Base-by-base conservation (phyloP, 1,140 invertebrate genomes). In the Nebria ingens region DNA sequence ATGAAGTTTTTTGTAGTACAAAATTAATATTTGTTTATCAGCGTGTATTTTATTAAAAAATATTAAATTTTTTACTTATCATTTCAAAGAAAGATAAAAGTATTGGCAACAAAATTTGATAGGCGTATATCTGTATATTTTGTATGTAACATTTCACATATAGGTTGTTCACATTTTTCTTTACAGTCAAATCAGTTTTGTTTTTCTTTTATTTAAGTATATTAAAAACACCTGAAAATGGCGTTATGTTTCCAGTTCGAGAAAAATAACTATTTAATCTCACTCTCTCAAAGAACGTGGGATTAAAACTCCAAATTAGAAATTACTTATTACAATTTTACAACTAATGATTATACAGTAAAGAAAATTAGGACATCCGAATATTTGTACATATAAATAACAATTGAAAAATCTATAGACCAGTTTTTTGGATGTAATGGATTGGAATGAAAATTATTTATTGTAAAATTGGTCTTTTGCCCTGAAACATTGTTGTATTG, bases 81-180 rank as follows among this genome's bases (percentile, higher is more conserved):
- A n/a, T n/a, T n/a, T n/a, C n/a, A n/a, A n/a, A n/a, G n/a, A n/a
- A n/a, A 29, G 13, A 29, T 12, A 45, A 9, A 45, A 12, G 6
- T 45, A 45, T 45, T 45, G 40, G 40, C 40, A 45, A 45, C 40
- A 45, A 45, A 17, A 45, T 45, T 45, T 11, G 3, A 45, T 45
- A n/a, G n/a, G 6, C 9, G 40, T 45, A 9, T 45, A 45, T 45
- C 6, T 45, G 40, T 45, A 45, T 45, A 45, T 45, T 45, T 45
- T 45, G 40, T 45, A 45, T 45, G 40, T 45, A 45, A 45, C 15
- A 45, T 17, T 17, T 12, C 40, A 17, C 40, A 45, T 17, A 45
- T 17, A n/a, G n/a, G n/a, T n/a, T n/a, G n/a, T n/a, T n/a, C n/a
- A n/a, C n/a, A n/a, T n/a, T n/a, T n/a, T n/a, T n/a, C n/a, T n/a